Conservation (phyloP, 1,140 invertebrate species). For the Latrodectus geometricus region DNA sequence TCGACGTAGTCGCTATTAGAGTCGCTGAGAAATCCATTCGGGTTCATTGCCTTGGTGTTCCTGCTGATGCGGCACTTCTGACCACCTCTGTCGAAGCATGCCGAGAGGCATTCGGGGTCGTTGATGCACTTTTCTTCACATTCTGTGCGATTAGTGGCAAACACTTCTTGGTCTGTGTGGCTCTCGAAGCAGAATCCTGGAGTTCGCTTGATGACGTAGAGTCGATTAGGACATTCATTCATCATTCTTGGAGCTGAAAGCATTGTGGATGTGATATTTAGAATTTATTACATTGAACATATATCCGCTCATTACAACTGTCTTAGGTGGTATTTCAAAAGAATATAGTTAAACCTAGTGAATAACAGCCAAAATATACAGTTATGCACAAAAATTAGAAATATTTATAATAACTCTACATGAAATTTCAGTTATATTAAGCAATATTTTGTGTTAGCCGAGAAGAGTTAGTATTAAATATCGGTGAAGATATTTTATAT, state of each 20-base stretch:
- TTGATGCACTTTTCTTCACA: conserved; percentile 91
- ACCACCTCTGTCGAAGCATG: conserved; percentile 81
- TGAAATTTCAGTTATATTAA: too few relatives aligned
- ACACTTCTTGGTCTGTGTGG: conserved; percentile 72
- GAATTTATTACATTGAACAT: too few relatives aligned
- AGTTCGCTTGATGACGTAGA: conserved; percentile 88
- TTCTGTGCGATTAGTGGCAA: conserved; percentile 80
- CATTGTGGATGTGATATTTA: too few relatives aligned
- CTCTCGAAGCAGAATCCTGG: conserved; percentile 72
- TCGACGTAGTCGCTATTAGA: conserved; percentile 89
- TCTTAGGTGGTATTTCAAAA: too few relatives aligned
- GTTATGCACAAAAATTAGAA: too few relatives aligned
- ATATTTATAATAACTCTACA: too few relatives aligned
- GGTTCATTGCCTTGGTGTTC: conserved; percentile 86
- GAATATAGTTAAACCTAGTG: too few relatives aligned
- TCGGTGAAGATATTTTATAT: too few relatives aligned
- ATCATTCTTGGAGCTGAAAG: neutral
- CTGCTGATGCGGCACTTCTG: conserved; percentile 83
- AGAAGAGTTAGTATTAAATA: too few relatives aligned
- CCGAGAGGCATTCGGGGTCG: conserved; percentile 84
- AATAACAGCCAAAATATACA: too few relatives aligned
- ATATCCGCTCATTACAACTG: too few relatives aligned
- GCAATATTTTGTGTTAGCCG: too few relatives aligned
- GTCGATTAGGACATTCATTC: conserved; percentile 82
- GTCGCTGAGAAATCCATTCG: conserved; percentile 81